These are phyloP conservation scores for Falco naumanni DNA, from an alignment of 2,797 vertebrate species.

Conservation along the genomic window DNA sequence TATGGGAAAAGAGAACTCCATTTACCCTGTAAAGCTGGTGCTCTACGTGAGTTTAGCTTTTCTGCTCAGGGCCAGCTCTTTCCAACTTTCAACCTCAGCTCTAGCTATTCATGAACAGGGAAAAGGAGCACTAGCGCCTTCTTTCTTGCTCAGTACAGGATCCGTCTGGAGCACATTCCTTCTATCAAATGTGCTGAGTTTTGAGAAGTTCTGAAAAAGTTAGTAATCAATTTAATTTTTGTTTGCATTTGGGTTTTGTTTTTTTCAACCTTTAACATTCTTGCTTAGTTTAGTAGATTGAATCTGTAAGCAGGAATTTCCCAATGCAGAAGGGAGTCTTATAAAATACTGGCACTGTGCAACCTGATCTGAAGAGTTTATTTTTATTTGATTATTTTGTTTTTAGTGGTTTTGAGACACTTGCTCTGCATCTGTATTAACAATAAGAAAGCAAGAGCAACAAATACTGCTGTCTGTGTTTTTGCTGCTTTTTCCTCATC, in stretches of 20 bases:
- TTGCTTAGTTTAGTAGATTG: not conserved
- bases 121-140: not conserved
- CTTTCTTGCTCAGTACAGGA: slow-evolving; percentile 10
- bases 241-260: not conserved
- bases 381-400: not conserved
- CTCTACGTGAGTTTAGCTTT: not conserved
- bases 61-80: not conserved
- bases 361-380: not conserved
- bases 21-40: slow-evolving; percentile 37
- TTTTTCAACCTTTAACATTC: not conserved
- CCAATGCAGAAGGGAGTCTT: not conserved
- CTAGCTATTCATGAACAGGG: not conserved
- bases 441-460: not conserved
- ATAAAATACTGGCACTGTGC: not conserved
- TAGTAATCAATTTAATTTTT: not conserved
- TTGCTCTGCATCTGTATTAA: not conserved
- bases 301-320: slow-evolving; percentile 8
- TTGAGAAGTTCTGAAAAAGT: not conserved
- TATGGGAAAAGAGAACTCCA: slow-evolving; percentile 54
- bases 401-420: not conserved
- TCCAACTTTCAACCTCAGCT: not conserved
- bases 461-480: not conserved
- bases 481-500: slow-evolving; percentile 16
- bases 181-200: not conserved
- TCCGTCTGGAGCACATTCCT: slow-evolving; percentile 28